These are phyloP conservation scores for Chiroxiphia lanceolata DNA, from an alignment of 2,797 vertebrate genomes.

Conservation along the genomic window DNA sequence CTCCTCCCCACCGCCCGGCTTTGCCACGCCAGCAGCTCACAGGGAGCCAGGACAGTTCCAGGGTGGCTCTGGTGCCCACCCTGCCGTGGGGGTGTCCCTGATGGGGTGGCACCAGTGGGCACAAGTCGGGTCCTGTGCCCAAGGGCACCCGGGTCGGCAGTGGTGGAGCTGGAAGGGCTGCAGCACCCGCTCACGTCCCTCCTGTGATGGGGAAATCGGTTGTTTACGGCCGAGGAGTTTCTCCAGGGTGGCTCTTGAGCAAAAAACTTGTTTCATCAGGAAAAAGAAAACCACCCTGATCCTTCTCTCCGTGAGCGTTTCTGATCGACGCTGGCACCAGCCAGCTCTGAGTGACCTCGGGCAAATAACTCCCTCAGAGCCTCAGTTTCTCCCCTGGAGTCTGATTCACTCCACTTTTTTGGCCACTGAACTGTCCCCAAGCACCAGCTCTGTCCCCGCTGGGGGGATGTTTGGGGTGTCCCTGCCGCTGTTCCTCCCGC, in stretches of 20 bases:
- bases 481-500: neutral
- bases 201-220: neutral
- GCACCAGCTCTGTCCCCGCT: accelerated
- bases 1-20: accelerated
- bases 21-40: accelerated
- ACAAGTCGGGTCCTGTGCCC: neutral
- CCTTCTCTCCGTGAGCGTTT: accelerated
- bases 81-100: accelerated
- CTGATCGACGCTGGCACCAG: neutral
- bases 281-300: neutral
- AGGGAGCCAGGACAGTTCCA: accelerated
- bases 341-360: accelerated
- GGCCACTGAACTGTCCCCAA: accelerated
- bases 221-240: neutral
- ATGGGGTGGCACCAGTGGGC: accelerated
- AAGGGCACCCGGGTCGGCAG: accelerated
- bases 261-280: neutral
- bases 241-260: neutral
- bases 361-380: neutral
- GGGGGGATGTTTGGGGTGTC: neutral
- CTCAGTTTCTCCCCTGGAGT: neutral
- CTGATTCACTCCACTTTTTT: neutral
- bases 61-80: neutral
- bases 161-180: neutral
- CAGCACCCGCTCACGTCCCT: accelerated